These are phyloP conservation scores for Emmelina monodactyla DNA, from an alignment of 2,888 invertebrate species.

Conservation along the genomic window DNA sequence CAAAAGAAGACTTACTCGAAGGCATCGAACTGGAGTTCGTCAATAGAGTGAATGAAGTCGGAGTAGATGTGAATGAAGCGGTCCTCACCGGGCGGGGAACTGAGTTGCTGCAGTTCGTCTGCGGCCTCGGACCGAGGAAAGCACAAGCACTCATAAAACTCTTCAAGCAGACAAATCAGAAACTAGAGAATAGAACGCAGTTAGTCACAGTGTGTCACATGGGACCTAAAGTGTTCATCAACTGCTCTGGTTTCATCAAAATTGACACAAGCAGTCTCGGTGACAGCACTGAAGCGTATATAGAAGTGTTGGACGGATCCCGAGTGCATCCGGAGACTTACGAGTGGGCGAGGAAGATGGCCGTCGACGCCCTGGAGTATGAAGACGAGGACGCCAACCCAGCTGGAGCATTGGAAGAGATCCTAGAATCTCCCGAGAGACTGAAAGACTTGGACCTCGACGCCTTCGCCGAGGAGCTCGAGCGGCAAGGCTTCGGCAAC, in stretches of 20 bases:
- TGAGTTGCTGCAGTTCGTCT: constrained; percentile 93
- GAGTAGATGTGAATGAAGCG: constrained; percentile 95
- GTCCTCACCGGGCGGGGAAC: constrained; percentile 88
- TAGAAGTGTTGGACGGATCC: constrained; percentile 95
- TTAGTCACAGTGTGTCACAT: constrained; percentile 95
- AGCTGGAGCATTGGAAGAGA: constrained; percentile 96
- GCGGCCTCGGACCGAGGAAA: constrained; percentile 96
- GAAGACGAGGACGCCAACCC: constrained; percentile 97
- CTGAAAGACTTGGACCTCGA: constrained; percentile 96
- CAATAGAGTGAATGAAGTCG: constrained; percentile 96
- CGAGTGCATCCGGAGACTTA: constrained; percentile 99
- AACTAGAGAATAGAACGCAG: constrained; percentile 93
- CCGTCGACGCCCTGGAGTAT: constrained; percentile 97
- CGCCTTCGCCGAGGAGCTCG: constrained; percentile 97
- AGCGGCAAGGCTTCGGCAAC: constrained; percentile 88
- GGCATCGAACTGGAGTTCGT: constrained; percentile 90
- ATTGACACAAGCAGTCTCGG: constrained; percentile 96
- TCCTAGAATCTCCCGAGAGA: constrained; percentile 92
- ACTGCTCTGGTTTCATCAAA: constrained; percentile 98
- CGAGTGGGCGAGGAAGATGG: constrained; percentile 99
- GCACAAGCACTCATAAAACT: constrained; percentile 86
- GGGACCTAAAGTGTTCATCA: constrained; percentile 98
- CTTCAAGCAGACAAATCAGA: constrained; percentile 89
- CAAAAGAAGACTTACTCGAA: constrained; percentile 86
- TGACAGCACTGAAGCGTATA: constrained; percentile 93